A percentile compares a stretch with the other conserved stretches of the same genome.
phyloP scores from a whole-genome alignment of 92 coral and sea anemone genomes.

The Zoanthus solanderi region DNA sequence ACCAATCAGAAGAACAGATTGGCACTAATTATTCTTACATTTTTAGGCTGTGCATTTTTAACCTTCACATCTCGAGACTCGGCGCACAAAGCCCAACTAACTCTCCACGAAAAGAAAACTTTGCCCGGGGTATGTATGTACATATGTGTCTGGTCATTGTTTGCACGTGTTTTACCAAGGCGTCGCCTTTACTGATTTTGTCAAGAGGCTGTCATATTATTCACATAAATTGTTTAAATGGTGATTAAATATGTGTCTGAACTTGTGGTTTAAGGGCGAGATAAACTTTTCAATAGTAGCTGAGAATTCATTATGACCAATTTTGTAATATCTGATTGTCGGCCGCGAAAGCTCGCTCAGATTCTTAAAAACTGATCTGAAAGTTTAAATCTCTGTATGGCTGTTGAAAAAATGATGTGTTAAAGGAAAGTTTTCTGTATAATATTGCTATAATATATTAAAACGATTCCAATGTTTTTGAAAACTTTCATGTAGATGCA shows the following conservation, averaged over 20 bases:
- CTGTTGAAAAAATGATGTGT: too few species aligned
- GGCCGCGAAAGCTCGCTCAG: too few species aligned
- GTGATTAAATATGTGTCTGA: background rate
- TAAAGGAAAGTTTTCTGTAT: too few species aligned
- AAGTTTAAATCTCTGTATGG: too few species aligned
- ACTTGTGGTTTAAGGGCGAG: background rate
- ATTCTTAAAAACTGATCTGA: too few species aligned
- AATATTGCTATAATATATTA: too few species aligned
- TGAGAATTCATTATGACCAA: too few species aligned
- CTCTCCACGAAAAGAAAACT: slow-evolving; percentile 93
- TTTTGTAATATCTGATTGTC: too few species aligned
- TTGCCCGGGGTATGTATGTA: slow-evolving; percentile 88
- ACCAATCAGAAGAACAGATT: background rate
- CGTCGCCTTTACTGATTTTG: slow-evolving; percentile 18
- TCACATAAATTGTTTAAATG: background rate
- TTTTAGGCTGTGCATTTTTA: slow-evolving; percentile 97
- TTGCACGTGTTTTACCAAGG: slow-evolving; percentile 14
- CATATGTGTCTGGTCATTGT: background rate
- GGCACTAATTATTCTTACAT: background rate
- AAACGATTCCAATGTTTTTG: too few species aligned
- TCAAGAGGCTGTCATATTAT: background rate
- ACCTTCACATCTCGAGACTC: slow-evolving; percentile 88
- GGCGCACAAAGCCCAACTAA: slow-evolving; percentile 85
- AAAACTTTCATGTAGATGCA: too few species aligned
- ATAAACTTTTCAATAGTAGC: too few species aligned